A percentile compares a stretch with the other conserved stretches of the same genome.
Evolutionary conservation across 1,140 invertebrate genomes (phyloP).

Genomic region (Proales similis): DNA sequence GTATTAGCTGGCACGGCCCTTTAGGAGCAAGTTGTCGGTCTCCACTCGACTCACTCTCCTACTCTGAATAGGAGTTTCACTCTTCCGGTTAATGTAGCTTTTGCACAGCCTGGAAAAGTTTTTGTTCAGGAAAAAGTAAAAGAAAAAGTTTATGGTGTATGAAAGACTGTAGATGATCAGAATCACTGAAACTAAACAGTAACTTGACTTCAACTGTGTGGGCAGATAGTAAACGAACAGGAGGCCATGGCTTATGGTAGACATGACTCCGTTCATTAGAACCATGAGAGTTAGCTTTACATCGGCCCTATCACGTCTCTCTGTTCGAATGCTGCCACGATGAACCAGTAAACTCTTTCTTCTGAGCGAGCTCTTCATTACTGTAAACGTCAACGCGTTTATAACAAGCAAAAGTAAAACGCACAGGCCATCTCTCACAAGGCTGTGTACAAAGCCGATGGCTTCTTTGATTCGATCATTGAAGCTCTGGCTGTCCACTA

Average conservation of each 20-base stretch:
- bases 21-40: too few species aligned
- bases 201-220: conserved; percentile 14
- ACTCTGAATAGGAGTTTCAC: too few species aligned
- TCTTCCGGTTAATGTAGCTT: too few species aligned
- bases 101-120: too few species aligned
- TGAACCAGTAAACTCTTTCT: conserved; percentile 2
- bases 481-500: too few species aligned
- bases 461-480: too few species aligned
- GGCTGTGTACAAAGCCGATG: conserved; percentile 28
- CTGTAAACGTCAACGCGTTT: background rate
- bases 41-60: too few species aligned
- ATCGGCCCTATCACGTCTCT: conserved; percentile 12
- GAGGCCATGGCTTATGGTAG: conserved; percentile 17
- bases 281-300: conserved; percentile 19
- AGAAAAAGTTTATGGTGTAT: conserved; percentile 16
- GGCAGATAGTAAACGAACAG: conserved; percentile 33
- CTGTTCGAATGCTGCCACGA: conserved; percentile 2
- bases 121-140: conserved; percentile 33
- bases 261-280: conserved; percentile 9
- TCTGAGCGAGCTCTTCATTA: conserved; percentile 9
- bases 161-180: conserved; percentile 20
- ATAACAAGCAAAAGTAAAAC: conserved; percentile 9
- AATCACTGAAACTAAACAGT: conserved; percentile 20
- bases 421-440: conserved; percentile 19
- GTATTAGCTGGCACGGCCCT: too few species aligned